Conservation (phyloP, 1,140 invertebrate species). For the Agrilus planipennis region DNA sequence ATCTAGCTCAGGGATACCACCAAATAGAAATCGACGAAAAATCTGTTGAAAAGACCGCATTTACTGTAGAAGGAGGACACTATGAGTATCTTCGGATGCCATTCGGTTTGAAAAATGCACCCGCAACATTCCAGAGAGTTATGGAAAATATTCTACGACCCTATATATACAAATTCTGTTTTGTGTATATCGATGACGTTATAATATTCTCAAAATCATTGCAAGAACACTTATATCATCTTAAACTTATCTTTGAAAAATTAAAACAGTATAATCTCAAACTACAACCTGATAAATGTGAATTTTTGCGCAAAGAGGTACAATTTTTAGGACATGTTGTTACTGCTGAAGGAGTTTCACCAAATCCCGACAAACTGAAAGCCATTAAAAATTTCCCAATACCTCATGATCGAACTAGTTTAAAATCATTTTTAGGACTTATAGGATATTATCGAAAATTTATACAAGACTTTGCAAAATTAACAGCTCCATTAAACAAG, state of each 20-base stretch:
- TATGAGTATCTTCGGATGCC: slow-evolving; percentile 8
- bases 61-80: slow-evolving; percentile 3
- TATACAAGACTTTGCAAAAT: slow-evolving; percentile 17
- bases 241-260: background rate
- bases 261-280: slow-evolving; percentile 9
- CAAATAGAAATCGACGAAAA: slow-evolving; percentile 28
- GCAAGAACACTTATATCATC: background rate
- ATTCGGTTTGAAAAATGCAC: slow-evolving; percentile 1
- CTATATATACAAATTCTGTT: background rate
- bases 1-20: slow-evolving; percentile 34
- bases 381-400: slow-evolving; percentile 7
- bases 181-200: background rate
- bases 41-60: slow-evolving; percentile 22
- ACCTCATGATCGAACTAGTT: slow-evolving; percentile 15
- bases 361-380: slow-evolving; percentile 16
- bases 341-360: slow-evolving; percentile 9
- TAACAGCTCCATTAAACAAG: slow-evolving; percentile 13
- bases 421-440: slow-evolving; percentile 26
- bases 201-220: slow-evolving; percentile 3
- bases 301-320: slow-evolving; percentile 11
- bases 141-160: slow-evolving; percentile 2
- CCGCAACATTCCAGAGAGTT: background rate
- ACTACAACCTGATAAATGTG: slow-evolving; percentile 11
- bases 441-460: slow-evolving; percentile 21
- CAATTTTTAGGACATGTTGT: slow-evolving; percentile 13